These are phyloP conservation scores for Typhlichthys eigenmanni DNA, from an alignment of 2,797 vertebrate species.

Conservation along the genomic window DNA sequence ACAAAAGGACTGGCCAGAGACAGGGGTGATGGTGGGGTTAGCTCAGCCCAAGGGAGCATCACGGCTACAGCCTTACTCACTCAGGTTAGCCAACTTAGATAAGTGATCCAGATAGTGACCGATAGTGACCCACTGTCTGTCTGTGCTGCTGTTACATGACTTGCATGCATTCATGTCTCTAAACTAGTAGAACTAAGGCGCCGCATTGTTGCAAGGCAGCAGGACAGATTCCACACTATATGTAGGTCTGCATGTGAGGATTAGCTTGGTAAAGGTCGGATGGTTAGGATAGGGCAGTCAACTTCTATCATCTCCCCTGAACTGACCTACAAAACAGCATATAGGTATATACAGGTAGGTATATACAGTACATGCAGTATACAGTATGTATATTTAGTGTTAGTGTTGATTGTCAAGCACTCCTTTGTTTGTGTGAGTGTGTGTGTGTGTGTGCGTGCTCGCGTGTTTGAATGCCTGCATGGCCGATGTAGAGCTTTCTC, in stretches of 20 bases:
- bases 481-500: constrained; percentile 24
- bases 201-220: constrained; percentile 36
- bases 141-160: constrained; percentile 1
- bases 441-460: background rate
- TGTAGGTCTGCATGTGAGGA: constrained; percentile 30
- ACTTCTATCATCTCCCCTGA: constrained; percentile 53
- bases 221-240: constrained; percentile 38
- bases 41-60: constrained; percentile 49
- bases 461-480: constrained; percentile 9
- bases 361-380: constrained; percentile 22
- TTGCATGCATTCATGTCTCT: background rate
- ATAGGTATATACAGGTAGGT: background rate
- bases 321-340: constrained; percentile 63
- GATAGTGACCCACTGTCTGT: constrained; percentile 13
- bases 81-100: constrained; percentile 26
- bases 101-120: no score
- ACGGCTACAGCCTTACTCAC: constrained; percentile 28
- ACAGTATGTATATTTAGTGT: background rate
- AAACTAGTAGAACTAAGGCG: constrained; percentile 20
- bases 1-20: constrained; percentile 15
- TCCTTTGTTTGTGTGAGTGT: background rate
- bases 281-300: constrained; percentile 54
- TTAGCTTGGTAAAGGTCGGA: constrained; percentile 73
- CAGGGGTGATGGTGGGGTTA: constrained; percentile 37
- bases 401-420: background rate